Evolutionary conservation across 2,113 vertebrate species (phyloP).

Genomic region (Cyprinodon brontotheroides): DNA sequence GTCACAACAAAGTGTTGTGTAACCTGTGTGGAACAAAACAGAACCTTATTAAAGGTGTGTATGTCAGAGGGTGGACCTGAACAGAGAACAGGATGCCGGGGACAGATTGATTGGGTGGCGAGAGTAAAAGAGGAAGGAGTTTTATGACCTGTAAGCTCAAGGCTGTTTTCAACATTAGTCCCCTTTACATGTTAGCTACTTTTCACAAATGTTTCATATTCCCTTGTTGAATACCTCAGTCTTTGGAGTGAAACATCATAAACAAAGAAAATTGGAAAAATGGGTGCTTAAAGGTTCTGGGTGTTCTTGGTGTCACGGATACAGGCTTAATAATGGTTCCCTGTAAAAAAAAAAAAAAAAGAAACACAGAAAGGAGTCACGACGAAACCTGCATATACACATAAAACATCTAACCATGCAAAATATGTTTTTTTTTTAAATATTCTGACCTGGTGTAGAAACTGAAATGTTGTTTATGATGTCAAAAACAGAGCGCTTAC

Average conservation of each 20-base stretch:
- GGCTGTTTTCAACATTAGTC: conserved; percentile 60
- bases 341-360: not conserved
- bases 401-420: conserved; percentile 34
- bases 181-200: conserved; percentile 24
- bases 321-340: too few relatives aligned
- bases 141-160: conserved; percentile 50
- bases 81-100: conserved; percentile 29
- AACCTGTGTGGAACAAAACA: conserved; percentile 39
- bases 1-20: conserved; percentile 38
- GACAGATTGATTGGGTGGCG: conserved; percentile 69
- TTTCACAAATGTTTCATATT: conserved; percentile 25
- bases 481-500: conserved; percentile 59
- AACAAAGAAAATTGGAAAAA: conserved; percentile 3
- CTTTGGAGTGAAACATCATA: conserved; percentile 17
- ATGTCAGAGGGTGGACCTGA: conserved; percentile 35
- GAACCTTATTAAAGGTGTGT: conserved; percentile 39
- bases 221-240: not conserved
- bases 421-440: conserved; percentile 44
- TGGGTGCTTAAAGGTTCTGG: not conserved
- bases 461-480: conserved; percentile 51
- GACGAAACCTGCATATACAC: conserved; percentile 11
- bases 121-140: conserved; percentile 52
- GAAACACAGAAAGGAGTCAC: conserved; percentile 14
- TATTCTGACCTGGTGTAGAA: conserved; percentile 42
- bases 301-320: not conserved